Percentiles rank a stretch among this genome's conserved stretches.
Evolutionary conservation across 2,113 vertebrate genomes (phyloP).

Genomic region (Oreochromis aureus): DNA sequence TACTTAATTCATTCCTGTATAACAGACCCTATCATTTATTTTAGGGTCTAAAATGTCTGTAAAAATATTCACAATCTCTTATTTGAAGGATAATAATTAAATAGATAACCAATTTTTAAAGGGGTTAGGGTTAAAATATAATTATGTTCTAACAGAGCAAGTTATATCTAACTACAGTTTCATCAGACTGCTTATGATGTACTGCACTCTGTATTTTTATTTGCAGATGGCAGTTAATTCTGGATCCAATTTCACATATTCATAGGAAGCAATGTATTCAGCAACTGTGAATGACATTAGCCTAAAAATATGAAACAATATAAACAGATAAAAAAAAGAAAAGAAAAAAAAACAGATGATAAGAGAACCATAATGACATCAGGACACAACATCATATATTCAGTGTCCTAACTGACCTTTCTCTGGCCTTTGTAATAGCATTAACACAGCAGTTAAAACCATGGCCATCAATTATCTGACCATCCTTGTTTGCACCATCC

Average conservation of each 20-base stretch:
- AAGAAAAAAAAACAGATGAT: not conserved
- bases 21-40: not conserved
- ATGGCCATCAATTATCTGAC: constrained; percentile 54
- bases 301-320: not conserved
- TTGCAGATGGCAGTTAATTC: constrained; percentile 27
- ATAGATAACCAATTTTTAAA: not conserved
- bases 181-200: not conserved
- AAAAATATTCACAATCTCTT: not conserved
- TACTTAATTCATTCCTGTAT: not conserved
- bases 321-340: not conserved
- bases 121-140: not conserved
- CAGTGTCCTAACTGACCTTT: constrained; percentile 59
- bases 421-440: constrained; percentile 51
- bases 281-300: not conserved
- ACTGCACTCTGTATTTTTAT: constrained; percentile 1
- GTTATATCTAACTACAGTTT: not conserved
- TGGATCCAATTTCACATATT: not conserved
- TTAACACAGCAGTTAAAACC: constrained; percentile 47
- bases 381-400: constrained; percentile 28
- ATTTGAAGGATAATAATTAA: not conserved
- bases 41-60: not conserved
- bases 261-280: not conserved
- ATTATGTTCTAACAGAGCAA: not conserved
- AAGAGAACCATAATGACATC: not conserved
- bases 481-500: constrained; percentile 18